These are phyloP conservation scores for Coccyzus lansbergi DNA, from an alignment of 2,797 vertebrate genomes.

Conservation along the genomic window DNA sequence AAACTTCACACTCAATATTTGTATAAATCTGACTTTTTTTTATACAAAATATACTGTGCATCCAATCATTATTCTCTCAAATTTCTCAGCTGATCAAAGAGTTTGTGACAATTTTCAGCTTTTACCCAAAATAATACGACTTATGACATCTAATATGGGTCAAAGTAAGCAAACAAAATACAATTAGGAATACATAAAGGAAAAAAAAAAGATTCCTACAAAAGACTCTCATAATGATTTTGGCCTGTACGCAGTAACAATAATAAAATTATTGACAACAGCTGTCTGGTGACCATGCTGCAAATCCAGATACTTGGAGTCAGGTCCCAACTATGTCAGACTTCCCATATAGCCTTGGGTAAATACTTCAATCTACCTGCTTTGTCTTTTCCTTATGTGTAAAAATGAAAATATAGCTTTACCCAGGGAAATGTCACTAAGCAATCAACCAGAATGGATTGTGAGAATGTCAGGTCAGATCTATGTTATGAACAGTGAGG, in stretches of 20 bases:
- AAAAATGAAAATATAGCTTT: neutral
- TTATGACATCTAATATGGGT: neutral
- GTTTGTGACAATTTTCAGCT: neutral
- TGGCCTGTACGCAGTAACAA: neutral
- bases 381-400: neutral
- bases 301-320: neutral
- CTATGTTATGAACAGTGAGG: neutral
- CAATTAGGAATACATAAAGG: neutral
- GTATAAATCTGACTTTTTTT: neutral
- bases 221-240: neutral
- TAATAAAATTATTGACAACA: neutral
- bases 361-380: neutral
- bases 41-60: neutral
- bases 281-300: neutral
- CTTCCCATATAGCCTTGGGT: neutral
- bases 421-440: neutral
- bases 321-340: neutral
- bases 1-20: neutral
- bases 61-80: neutral
- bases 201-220: neutral
- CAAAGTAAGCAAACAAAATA: neutral
- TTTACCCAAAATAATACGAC: neutral
- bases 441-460: neutral
- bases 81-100: neutral
- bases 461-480: neutral